phyloP scores from a whole-genome alignment of 2,888 invertebrate species.

The Drosophila pseudotalamancana region DNA sequence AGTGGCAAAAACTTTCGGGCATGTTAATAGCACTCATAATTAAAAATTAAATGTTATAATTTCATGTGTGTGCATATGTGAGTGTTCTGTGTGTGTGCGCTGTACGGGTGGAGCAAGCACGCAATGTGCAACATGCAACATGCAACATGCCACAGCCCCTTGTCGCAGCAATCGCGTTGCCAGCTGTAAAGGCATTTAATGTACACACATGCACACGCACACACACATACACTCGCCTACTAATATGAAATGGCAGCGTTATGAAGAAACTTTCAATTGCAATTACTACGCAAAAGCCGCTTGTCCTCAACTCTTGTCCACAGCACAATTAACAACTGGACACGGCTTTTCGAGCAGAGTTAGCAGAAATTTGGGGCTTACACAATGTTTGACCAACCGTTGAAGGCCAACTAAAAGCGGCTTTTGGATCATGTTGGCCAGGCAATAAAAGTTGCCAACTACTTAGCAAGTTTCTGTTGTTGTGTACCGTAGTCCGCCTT shows the following conservation, averaged over 20 bases:
- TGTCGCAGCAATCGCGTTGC: constrained; percentile 25
- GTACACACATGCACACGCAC: not conserved
- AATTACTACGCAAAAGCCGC: constrained; percentile 54
- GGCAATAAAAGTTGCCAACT: constrained; percentile 72
- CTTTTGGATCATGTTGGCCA: constrained; percentile 34
- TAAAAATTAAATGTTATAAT: constrained; percentile 76
- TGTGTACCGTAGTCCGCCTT: constrained; percentile 1
- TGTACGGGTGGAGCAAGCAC: constrained; percentile 48
- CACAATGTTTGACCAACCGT: constrained; percentile 35
- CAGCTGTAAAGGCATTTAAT: constrained; percentile 33
- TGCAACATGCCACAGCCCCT: not conserved
- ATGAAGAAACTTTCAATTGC: constrained; percentile 60
- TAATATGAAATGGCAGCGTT: constrained; percentile 24
- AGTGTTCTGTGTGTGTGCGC: no score
- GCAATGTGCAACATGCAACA: constrained; percentile 21
- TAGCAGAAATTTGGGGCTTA: constrained; percentile 8
- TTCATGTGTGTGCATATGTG: constrained; percentile 70
- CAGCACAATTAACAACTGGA: constrained; percentile 47
- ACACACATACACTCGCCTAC: not conserved
- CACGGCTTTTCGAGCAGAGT: constrained; percentile 39
- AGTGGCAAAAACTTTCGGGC: constrained; percentile 63
- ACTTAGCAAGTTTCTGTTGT: constrained; percentile 42
- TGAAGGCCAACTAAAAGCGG: constrained; percentile 51
- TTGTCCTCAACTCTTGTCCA: constrained; percentile 29
- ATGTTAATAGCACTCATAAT: constrained; percentile 76